Evolutionary conservation across 2,113 vertebrate species (phyloP).

Genomic region (Ptychochromis oligacanthus): DNA sequence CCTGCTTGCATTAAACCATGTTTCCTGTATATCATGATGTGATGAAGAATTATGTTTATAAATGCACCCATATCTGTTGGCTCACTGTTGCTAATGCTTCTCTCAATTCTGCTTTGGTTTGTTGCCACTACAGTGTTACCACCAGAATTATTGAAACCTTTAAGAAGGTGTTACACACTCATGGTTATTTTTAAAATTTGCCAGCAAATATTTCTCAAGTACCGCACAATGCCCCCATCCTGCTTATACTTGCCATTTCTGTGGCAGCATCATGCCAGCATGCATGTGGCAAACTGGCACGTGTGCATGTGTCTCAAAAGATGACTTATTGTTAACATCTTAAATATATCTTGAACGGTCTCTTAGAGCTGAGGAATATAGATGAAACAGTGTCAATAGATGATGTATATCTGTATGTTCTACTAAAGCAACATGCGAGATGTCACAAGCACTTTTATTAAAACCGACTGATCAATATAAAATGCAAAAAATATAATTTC

Average conservation of each 20-base stretch:
- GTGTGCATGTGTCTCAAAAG: too few species aligned
- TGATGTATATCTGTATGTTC: background rate
- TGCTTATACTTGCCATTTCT: background rate
- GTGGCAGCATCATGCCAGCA: background rate
- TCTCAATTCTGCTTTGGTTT: background rate
- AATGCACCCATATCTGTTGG: background rate
- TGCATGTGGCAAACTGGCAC: background rate
- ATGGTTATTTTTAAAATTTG: background rate
- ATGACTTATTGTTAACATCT: too few species aligned
- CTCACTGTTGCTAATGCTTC: accelerated
- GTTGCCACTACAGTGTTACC: background rate
- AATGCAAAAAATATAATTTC: background rate
- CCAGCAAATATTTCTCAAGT: background rate
- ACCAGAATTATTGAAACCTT: background rate
- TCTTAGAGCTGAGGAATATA: background rate
- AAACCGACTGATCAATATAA: background rate
- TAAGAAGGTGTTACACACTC: background rate
- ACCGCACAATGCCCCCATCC: background rate
- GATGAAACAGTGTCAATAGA: background rate
- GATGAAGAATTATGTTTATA: background rate
- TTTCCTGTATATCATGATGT: conserved; percentile 10
- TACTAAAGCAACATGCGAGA: background rate
- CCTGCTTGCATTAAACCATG: background rate
- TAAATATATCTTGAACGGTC: too few species aligned
- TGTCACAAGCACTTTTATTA: background rate